These are phyloP conservation scores for Uromys caudimaculatus DNA, from an alignment of 2,797 vertebrate species.

Conservation along the genomic window DNA sequence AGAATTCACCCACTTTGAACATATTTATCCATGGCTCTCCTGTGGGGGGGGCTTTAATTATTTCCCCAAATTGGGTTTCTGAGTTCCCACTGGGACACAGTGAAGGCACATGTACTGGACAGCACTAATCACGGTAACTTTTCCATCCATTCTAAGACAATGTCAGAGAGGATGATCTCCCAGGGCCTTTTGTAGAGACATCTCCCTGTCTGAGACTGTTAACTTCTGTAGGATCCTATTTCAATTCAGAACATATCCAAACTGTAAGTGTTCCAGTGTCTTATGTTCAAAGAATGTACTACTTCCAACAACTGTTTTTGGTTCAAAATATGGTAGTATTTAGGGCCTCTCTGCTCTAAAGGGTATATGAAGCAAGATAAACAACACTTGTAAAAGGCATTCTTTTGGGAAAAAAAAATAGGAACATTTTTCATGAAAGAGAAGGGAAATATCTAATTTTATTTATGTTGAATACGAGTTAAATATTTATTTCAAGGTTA, in stretches of 20 bases:
- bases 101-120: not conserved
- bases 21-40: not conserved
- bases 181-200: not conserved
- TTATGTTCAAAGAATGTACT: not conserved
- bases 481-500: constrained; percentile 17
- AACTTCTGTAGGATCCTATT: not conserved
- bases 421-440: not conserved
- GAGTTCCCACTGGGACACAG: constrained; percentile 7
- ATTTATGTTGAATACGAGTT: not conserved
- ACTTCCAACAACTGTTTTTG: not conserved
- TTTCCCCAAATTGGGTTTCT: constrained; percentile 24
- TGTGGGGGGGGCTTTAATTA: constrained; percentile 35
- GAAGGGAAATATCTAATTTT: not conserved
- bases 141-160: constrained; percentile 15
- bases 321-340: not conserved
- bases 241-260: not conserved
- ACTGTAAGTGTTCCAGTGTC: not conserved
- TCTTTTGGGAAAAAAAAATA: not conserved
- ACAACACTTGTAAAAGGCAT: not conserved
- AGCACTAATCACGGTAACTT: not conserved
- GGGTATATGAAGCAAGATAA: not conserved
- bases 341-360: not conserved
- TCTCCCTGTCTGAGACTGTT: not conserved
- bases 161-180: not conserved
- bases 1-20: not conserved